phyloP scores from a whole-genome alignment of 1,140 invertebrate genomes.

The Procambarus clarkii region DNA sequence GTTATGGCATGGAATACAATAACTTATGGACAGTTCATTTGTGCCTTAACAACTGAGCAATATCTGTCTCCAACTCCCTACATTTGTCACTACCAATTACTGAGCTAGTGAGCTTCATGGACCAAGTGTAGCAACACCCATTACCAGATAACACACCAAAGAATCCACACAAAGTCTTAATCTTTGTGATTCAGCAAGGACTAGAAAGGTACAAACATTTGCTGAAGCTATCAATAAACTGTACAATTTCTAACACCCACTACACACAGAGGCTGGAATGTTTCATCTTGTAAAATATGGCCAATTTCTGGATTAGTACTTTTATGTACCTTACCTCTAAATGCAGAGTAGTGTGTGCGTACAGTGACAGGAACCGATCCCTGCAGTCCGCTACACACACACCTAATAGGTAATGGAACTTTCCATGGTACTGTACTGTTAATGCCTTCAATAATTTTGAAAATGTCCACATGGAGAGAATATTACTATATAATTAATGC shows the following conservation, averaged over 20 bases:
- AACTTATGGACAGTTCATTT: slow-evolving; percentile 12
- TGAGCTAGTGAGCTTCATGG: neutral
- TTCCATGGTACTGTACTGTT: neutral
- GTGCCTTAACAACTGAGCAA: slow-evolving; percentile 12
- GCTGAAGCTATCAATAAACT: slow-evolving; percentile 6
- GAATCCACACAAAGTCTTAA: neutral
- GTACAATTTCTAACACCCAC: slow-evolving; percentile 9
- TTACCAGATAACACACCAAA: neutral
- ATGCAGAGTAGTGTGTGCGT: neutral
- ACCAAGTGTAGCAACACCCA: slow-evolving; percentile 5
- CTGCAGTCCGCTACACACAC: neutral
- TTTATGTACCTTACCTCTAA: neutral
- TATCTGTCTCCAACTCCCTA: neutral
- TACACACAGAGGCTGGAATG: slow-evolving; percentile 7
- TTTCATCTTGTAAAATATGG: neutral
- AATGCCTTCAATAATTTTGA: neutral
- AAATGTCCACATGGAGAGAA: neutral
- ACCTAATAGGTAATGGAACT: no score
- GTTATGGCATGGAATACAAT: slow-evolving; percentile 1
- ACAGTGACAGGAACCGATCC: neutral
- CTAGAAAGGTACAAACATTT: slow-evolving; percentile 21
- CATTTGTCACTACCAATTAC: neutral
- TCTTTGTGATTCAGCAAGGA: slow-evolving; percentile 14
- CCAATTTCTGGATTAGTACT: slow-evolving; percentile 6
- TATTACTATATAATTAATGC: neutral